phyloP scores from a whole-genome alignment of 1,140 invertebrate genomes.

The Bradynema listronoti region DNA sequence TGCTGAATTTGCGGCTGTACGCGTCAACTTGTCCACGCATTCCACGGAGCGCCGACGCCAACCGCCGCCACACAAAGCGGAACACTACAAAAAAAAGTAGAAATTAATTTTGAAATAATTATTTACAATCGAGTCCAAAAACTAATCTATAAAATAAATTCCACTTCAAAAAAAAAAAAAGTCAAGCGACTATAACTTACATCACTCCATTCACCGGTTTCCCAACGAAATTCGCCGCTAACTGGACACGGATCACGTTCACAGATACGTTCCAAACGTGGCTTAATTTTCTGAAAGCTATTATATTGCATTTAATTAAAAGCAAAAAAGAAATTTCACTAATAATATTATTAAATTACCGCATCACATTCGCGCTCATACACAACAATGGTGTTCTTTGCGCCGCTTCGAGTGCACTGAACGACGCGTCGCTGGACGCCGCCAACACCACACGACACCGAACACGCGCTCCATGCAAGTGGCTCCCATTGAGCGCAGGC shows the following conservation, averaged over 20 bases:
- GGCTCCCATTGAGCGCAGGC: slow-evolving; percentile 46
- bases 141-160: not conserved
- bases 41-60: slow-evolving; percentile 38
- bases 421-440: slow-evolving; percentile 33
- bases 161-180: not conserved
- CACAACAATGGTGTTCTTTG: slow-evolving; percentile 18
- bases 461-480: slow-evolving; percentile 37
- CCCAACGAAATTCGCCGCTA: slow-evolving; percentile 23
- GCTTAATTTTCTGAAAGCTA: slow-evolving; percentile 27
- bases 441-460: slow-evolving; percentile 42
- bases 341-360: slow-evolving; percentile 17
- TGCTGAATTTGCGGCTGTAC: too few relatives aligned
- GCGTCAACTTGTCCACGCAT: too few relatives aligned
- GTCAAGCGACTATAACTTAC: slow-evolving; percentile 45
- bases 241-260: slow-evolving; percentile 24
- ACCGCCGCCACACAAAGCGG: slow-evolving; percentile 43
- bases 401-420: slow-evolving; percentile 3
- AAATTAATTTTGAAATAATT: too few relatives aligned
- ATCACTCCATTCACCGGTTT: slow-evolving; percentile 27
- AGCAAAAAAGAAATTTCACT: not conserved
- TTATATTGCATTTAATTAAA: not conserved
- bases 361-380: slow-evolving; percentile 40
- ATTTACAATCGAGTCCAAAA: slow-evolving; percentile 17
- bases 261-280: slow-evolving; percentile 29
- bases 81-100: slow-evolving; percentile 53